Conservation (phyloP, 1,140 invertebrate genomes). For the Nephila pilipes region DNA sequence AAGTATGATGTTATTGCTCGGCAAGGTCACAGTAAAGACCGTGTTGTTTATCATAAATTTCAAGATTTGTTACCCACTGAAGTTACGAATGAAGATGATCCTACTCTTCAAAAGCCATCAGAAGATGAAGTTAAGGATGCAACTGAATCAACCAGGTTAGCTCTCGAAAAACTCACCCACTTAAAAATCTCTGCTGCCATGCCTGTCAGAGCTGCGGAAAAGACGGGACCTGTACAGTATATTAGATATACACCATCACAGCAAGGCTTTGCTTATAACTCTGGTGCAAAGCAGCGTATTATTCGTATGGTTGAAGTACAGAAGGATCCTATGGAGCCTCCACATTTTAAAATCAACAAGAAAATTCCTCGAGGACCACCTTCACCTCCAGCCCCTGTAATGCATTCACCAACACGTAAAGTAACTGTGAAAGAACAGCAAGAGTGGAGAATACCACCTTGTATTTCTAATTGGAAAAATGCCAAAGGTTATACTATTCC, state of each 20-base stretch:
- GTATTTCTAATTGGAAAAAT: slow-evolving; percentile 99
- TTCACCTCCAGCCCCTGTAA: slow-evolving; percentile 97
- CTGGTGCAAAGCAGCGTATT: slow-evolving; percentile 97
- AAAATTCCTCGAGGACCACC: slow-evolving; percentile 97
- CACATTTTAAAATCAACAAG: slow-evolving; percentile 90
- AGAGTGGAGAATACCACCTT: slow-evolving; percentile 99
- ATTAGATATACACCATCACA: slow-evolving; percentile 99
- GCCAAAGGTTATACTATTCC: slow-evolving; percentile 99
- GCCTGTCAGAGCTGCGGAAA: slow-evolving; percentile 95
- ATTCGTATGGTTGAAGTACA: slow-evolving; percentile 98
- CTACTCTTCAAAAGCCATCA: slow-evolving; percentile 90
- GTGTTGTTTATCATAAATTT: slow-evolving; percentile 96
- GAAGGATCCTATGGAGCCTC: slow-evolving; percentile 99
- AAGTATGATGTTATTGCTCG: slow-evolving; percentile 98
- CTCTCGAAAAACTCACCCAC: slow-evolving; percentile 92
- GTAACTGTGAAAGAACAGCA: slow-evolving; percentile 99
- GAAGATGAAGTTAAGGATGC: slow-evolving; percentile 85
- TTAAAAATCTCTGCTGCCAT: slow-evolving; percentile 94
- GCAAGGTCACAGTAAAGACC: slow-evolving; percentile 97
- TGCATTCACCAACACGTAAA: slow-evolving; percentile 98
- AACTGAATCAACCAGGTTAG: slow-evolving; percentile 91
- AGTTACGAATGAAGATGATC: slow-evolving; percentile 94
- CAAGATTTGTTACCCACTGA: slow-evolving; percentile 96
- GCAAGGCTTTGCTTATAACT: slow-evolving; percentile 96
- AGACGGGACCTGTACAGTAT: slow-evolving; percentile 95